Percentiles rank a stretch among this genome's conserved stretches.
Conservation (phyloP, 1,140 invertebrate genomes). For the Caerostris extrusa region DNA sequence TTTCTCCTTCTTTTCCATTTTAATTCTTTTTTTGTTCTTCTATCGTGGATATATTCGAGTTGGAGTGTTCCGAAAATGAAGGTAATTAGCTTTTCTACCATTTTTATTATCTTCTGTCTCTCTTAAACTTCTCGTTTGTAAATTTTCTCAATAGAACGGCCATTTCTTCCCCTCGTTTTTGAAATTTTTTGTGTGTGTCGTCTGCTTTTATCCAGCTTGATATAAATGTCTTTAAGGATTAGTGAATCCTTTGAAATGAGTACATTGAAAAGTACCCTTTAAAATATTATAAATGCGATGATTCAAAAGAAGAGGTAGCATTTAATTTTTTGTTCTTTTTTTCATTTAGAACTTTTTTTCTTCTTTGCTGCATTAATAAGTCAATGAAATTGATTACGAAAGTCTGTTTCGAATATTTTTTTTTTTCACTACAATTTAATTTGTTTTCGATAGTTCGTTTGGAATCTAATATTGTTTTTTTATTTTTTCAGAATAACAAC, state of each 20-base stretch:
- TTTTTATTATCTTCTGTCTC: no score
- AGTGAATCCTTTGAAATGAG: slow-evolving; percentile 17
- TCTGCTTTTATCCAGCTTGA: slow-evolving; percentile 30
- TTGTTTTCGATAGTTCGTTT: slow-evolving; percentile 36
- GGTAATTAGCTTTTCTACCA: no score
- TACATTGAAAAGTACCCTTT: slow-evolving; percentile 8
- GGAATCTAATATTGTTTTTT: neutral
- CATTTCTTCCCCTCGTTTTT: neutral
- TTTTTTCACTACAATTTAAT: slow-evolving; percentile 15
- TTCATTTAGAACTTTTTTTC: neutral
- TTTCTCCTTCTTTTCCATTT: no score
- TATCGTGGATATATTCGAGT: no score
- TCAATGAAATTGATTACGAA: slow-evolving; percentile 28
- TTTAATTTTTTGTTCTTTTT: neutral
- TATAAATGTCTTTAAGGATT: slow-evolving; percentile 52
- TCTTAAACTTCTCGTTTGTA: no score
- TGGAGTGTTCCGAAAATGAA: no score
- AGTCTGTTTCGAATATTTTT: neutral
- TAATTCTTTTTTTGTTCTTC: no score
- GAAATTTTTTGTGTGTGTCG: neutral
- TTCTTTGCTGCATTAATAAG: neutral
- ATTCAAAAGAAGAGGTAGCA: neutral
- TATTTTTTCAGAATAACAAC: no score
- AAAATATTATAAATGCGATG: slow-evolving; percentile 21
- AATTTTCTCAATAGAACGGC: no score